Evolutionary conservation across 2,797 vertebrate genomes (phyloP).

Genomic region (Platyrinchus mystaceus): DNA sequence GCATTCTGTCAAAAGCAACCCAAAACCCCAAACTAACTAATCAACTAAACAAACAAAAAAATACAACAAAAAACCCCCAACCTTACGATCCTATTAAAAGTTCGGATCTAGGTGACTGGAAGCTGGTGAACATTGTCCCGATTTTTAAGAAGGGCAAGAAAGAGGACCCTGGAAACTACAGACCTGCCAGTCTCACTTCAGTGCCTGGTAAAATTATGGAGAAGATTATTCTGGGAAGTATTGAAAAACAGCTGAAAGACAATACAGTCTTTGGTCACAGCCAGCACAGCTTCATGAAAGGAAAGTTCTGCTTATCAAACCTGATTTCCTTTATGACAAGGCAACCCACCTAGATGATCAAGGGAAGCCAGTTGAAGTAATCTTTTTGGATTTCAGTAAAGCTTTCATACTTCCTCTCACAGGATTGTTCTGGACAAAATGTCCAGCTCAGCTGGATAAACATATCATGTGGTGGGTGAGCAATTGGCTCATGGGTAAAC

Average conservation of each 20-base stretch:
- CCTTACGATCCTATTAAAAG: not conserved
- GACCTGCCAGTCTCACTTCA: not conserved
- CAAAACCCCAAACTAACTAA: not conserved
- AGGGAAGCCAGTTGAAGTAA: not conserved
- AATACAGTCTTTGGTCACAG: not conserved
- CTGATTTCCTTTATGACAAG: not conserved
- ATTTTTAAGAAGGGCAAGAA: not conserved
- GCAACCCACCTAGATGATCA: not conserved
- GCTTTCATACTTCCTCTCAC: no score
- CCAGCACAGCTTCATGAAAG: not conserved
- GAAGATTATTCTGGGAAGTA: not conserved
- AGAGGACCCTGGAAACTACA: not conserved
- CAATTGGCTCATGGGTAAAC: not conserved
- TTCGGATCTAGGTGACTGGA: not conserved
- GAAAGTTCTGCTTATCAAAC: not conserved
- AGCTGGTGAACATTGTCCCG: not conserved
- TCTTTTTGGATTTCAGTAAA: not conserved
- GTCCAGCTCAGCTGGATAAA: not conserved
- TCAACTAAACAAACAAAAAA: fast-evolving
- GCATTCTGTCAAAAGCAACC: not conserved
- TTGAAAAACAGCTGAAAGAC: not conserved
- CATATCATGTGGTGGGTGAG: not conserved
- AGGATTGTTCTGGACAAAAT: not conserved
- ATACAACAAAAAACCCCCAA: not conserved
- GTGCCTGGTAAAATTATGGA: not conserved